These are phyloP conservation scores for Mormyrops attenuatus DNA, from an alignment of 2,797 vertebrate genomes.

Conservation along the genomic window DNA sequence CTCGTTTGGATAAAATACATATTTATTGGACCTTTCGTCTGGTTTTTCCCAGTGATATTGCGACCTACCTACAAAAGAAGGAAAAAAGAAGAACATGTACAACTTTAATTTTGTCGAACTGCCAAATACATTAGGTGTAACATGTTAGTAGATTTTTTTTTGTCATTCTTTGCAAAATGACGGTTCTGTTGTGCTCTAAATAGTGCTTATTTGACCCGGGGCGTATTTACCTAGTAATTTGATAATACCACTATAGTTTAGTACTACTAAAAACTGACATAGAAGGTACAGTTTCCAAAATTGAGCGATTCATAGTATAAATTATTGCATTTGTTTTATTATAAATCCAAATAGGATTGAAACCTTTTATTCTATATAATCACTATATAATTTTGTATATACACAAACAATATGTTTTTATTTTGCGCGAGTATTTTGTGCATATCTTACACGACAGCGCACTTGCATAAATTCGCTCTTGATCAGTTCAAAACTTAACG, in stretches of 20 bases:
- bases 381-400: neutral
- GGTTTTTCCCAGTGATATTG: constrained; percentile 38
- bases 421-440: neutral
- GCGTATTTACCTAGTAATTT: neutral
- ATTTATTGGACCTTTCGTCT: constrained; percentile 49
- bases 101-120: constrained; percentile 6
- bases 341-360: neutral
- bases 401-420: neutral
- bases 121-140: neutral
- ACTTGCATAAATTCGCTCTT: neutral
- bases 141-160: neutral
- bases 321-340: neutral
- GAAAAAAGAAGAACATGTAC: constrained; percentile 12
- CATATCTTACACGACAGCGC: neutral
- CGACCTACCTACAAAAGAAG: constrained; percentile 41
- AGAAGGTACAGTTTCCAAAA: neutral
- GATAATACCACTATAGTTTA: neutral
- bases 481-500: neutral
- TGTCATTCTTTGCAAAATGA: constrained; percentile 14
- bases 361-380: neutral
- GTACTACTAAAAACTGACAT: neutral
- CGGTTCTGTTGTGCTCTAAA: constrained; percentile 20
- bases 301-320: neutral
- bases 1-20: constrained; percentile 50
- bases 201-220: constrained; percentile 16